Evolutionary conservation across 2,113 vertebrate species (phyloP).

Genomic region (Syngnathus scovelli): DNA sequence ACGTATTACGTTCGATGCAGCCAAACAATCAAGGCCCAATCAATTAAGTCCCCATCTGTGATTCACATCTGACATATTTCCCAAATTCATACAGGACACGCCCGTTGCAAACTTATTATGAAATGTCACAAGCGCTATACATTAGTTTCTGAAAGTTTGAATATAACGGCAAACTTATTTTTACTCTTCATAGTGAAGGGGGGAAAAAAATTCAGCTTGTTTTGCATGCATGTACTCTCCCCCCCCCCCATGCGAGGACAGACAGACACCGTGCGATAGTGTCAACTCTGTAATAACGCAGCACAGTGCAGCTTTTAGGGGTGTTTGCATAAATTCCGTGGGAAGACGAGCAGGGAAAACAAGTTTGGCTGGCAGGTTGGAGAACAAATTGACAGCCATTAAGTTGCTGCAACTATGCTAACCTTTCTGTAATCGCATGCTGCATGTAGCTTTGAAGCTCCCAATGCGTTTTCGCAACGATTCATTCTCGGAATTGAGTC

Average conservation of each 20-base stretch:
- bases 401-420: slow-evolving; percentile 39
- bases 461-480: slow-evolving; percentile 20
- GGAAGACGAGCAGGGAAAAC: slow-evolving; percentile 38
- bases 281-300: slow-evolving; percentile 40
- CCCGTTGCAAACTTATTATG: slow-evolving; percentile 22
- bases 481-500: slow-evolving; percentile 8
- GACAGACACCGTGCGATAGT: slow-evolving; percentile 39
- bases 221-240: slow-evolving; percentile 34
- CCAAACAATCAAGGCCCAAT: slow-evolving; percentile 46
- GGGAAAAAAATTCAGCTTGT: slow-evolving; percentile 38
- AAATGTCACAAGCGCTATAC: slow-evolving; percentile 15
- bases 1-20: slow-evolving; percentile 52
- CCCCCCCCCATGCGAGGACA: slow-evolving; percentile 33
- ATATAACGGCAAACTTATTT: slow-evolving; percentile 29
- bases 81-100: slow-evolving; percentile 15
- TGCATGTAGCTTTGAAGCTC: slow-evolving; percentile 34
- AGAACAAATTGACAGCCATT: slow-evolving; percentile 49
- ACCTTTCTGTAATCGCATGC: slow-evolving; percentile 45
- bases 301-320: slow-evolving; percentile 48
- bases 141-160: background rate
- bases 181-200: slow-evolving; percentile 24
- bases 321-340: slow-evolving; percentile 60
- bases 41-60: slow-evolving; percentile 61
- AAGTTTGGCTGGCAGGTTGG: slow-evolving; percentile 34
- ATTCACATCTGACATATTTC: slow-evolving; percentile 47